These are phyloP conservation scores for Berghia stephanieae DNA, from an alignment of 1,140 invertebrate species.

Conservation along the genomic window DNA sequence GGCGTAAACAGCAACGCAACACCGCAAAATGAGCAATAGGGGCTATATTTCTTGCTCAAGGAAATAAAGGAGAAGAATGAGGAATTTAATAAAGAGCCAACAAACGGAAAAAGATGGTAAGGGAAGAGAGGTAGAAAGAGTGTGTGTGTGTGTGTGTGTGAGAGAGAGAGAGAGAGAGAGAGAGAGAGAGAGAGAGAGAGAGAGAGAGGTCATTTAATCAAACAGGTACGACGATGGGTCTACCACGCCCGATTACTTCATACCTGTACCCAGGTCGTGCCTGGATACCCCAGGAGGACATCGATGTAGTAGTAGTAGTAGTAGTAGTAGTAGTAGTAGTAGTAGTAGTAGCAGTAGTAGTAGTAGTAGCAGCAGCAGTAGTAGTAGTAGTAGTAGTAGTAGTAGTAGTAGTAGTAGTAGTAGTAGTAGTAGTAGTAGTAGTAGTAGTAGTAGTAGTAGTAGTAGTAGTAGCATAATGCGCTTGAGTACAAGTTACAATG, in stretches of 20 bases:
- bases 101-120: neutral
- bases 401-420: slow-evolving; percentile 2
- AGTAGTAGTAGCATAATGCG: neutral
- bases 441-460: slow-evolving; percentile 15
- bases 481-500: too few relatives aligned
- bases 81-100: neutral
- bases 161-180: neutral
- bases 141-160: neutral
- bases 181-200: neutral
- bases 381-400: slow-evolving; percentile 5
- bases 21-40: neutral
- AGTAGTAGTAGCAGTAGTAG: neutral
- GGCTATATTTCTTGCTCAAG: neutral
- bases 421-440: slow-evolving; percentile 3
- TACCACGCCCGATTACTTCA: neutral
- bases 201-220: neutral
- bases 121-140: neutral
- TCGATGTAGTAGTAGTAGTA: neutral
- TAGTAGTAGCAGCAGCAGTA: slow-evolving; percentile 3
- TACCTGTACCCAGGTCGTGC: neutral
- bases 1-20: neutral
- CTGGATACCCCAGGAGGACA: neutral
- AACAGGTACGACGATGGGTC: neutral
- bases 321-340: slow-evolving; percentile 3
- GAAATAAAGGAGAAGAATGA: neutral